These are phyloP conservation scores for Oegoconia quadripuncta DNA, from an alignment of 2,888 invertebrate genomes.

Conservation along the genomic window DNA sequence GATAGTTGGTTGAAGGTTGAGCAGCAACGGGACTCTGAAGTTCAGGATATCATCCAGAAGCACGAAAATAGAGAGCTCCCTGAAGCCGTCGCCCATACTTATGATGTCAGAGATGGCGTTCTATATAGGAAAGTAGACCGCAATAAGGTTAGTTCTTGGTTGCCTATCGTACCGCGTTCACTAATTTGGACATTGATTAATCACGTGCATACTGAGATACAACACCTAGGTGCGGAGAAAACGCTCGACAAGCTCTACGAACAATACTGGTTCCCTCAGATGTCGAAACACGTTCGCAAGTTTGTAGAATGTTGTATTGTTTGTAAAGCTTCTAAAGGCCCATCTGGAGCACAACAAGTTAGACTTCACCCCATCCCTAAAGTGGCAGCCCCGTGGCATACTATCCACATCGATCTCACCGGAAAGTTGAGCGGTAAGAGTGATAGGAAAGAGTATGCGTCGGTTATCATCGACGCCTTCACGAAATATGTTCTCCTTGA, in stretches of 20 bases:
- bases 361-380: constrained; percentile 25
- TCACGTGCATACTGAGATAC: background rate
- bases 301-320: constrained; percentile 37
- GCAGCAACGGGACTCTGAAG: constrained; percentile 27
- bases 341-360: constrained; percentile 1
- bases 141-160: constrained; percentile 7
- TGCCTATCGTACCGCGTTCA: constrained; percentile 16
- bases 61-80: constrained; percentile 5
- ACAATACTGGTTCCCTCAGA: constrained; percentile 33
- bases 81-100: background rate
- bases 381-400: constrained; percentile 14
- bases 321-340: constrained; percentile 36
- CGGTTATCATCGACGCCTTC: constrained; percentile 14
- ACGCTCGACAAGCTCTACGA: constrained; percentile 18
- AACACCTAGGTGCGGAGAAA: constrained; percentile 4
- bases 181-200: too few species aligned
- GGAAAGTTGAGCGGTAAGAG: constrained; percentile 10
- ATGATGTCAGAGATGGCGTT: constrained; percentile 13
- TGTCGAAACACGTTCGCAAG: constrained; percentile 31
- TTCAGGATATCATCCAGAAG: constrained; percentile 20
- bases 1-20: constrained; percentile 27
- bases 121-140: constrained; percentile 15
- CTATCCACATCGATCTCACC: constrained; percentile 11
- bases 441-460: constrained; percentile 8
- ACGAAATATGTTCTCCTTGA: constrained; percentile 22